A percentile compares a stretch with the other conserved stretches of the same genome.
Evolutionary conservation across 64 coral and sea anemone species (phyloP).

Genomic region (Porites lutea): DNA sequence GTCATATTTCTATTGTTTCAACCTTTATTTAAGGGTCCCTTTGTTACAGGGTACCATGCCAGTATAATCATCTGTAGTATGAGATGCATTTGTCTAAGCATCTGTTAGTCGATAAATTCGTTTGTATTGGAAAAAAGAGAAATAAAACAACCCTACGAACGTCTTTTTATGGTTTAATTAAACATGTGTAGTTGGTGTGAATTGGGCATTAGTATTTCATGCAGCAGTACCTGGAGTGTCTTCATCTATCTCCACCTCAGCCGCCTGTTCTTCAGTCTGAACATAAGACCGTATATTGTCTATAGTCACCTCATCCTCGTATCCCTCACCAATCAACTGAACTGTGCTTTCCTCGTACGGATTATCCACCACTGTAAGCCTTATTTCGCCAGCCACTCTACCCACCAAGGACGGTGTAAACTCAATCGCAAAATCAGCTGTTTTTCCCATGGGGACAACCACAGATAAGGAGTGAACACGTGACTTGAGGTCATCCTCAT

Average conservation of each 20-base stretch:
- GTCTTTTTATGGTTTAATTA: too few relatives aligned
- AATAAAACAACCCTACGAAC: too few relatives aligned
- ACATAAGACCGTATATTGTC: slow-evolving; percentile 84
- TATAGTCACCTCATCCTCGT: slow-evolving; percentile 98
- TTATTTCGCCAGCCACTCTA: slow-evolving; percentile 71
- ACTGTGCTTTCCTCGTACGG: slow-evolving; percentile 88
- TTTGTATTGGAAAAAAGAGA: too few relatives aligned
- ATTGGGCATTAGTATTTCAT: not conserved
- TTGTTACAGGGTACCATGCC: too few relatives aligned
- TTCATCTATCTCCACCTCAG: slow-evolving; percentile 69
- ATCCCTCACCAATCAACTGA: slow-evolving; percentile 92
- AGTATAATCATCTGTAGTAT: too few relatives aligned
- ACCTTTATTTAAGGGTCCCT: too few relatives aligned
- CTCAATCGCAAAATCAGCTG: slow-evolving; percentile 90
- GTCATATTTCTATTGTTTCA: too few relatives aligned
- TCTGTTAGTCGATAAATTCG: too few relatives aligned
- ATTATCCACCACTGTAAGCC: slow-evolving; percentile 90
- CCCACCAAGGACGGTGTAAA: slow-evolving; percentile 74
- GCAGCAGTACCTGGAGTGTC: slow-evolving; percentile 52
- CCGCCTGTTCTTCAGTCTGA: slow-evolving; percentile 37
- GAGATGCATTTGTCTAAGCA: too few relatives aligned
- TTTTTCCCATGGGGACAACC: slow-evolving; percentile 78
- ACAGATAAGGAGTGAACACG: slow-evolving; percentile 62
- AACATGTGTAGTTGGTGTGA: too few relatives aligned
- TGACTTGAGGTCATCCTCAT: slow-evolving; percentile 10